phyloP scores from a whole-genome alignment of 2,113 vertebrate genomes.

The Phylloscopus whistleri region DNA sequence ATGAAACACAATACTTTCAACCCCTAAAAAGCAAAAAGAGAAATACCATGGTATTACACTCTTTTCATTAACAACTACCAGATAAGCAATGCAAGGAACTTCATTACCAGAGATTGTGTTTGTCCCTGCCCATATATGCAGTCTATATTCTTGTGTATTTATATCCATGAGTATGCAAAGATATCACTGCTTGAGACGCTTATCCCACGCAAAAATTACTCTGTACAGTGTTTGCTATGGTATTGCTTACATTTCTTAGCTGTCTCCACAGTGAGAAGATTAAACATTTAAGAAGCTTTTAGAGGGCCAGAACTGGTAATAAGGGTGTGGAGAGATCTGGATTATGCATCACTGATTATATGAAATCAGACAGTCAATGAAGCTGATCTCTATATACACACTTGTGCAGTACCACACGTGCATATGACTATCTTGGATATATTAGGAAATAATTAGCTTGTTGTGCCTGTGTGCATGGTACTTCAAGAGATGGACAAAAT shows the following conservation, averaged over 20 bases:
- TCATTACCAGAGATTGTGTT: neutral
- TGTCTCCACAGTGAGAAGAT: neutral
- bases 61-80: neutral
- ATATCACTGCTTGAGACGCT: neutral
- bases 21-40: neutral
- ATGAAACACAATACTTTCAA: neutral
- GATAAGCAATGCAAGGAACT: neutral
- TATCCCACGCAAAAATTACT: neutral
- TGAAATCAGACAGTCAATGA: neutral
- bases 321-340: neutral
- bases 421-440: neutral
- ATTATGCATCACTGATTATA: neutral
- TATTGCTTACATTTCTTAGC: neutral
- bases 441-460: neutral
- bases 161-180: neutral
- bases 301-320: neutral
- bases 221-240: neutral
- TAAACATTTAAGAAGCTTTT: neutral
- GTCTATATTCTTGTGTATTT: neutral
- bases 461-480: neutral
- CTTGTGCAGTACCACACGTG: neutral
- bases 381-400: neutral
- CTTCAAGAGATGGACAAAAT: neutral
- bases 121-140: neutral
- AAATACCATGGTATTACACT: neutral